Conservation (phyloP, 2,888 invertebrate genomes). For the Steinernema carpocapsae region DNA sequence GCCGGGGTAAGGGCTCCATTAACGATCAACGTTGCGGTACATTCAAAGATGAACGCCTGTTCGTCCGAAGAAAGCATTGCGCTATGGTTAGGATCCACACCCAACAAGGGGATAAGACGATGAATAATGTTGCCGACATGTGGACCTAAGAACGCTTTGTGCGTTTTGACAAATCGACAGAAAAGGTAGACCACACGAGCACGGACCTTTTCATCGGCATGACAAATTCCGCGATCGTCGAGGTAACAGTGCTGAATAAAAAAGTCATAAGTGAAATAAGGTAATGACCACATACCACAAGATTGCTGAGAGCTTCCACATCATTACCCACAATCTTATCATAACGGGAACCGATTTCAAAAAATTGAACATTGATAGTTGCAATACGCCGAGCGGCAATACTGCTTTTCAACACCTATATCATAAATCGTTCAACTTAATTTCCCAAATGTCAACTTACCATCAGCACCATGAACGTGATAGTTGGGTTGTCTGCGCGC, state of each 20-base stretch:
- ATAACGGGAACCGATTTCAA: slow-evolving; percentile 73
- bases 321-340: slow-evolving; percentile 73
- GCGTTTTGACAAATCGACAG: slow-evolving; percentile 73
- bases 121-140: slow-evolving; percentile 49
- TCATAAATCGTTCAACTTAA: too few species aligned
- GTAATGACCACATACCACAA: slow-evolving; percentile 62
- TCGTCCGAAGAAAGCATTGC: slow-evolving; percentile 72
- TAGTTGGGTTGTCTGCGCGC: background rate
- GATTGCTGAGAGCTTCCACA: slow-evolving; percentile 68
- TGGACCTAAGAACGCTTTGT: slow-evolving; percentile 70
- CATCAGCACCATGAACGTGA: slow-evolving; percentile 7
- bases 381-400: slow-evolving; percentile 72
- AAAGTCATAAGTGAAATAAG: slow-evolving; percentile 59
- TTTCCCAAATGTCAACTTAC: background rate
- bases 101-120: slow-evolving; percentile 72
- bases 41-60: slow-evolving; percentile 74
- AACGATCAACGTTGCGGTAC: slow-evolving; percentile 73
- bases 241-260: slow-evolving; percentile 70
- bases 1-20: slow-evolving; percentile 71
- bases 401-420: slow-evolving; percentile 71
- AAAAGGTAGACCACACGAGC: slow-evolving; percentile 74
- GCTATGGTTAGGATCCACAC: slow-evolving; percentile 69
- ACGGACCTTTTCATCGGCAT: slow-evolving; percentile 71
- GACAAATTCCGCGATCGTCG: slow-evolving; percentile 73
- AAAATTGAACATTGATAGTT: slow-evolving; percentile 72